phyloP scores from a whole-genome alignment of 1,140 invertebrate species.

The Platyscapa corneri region DNA sequence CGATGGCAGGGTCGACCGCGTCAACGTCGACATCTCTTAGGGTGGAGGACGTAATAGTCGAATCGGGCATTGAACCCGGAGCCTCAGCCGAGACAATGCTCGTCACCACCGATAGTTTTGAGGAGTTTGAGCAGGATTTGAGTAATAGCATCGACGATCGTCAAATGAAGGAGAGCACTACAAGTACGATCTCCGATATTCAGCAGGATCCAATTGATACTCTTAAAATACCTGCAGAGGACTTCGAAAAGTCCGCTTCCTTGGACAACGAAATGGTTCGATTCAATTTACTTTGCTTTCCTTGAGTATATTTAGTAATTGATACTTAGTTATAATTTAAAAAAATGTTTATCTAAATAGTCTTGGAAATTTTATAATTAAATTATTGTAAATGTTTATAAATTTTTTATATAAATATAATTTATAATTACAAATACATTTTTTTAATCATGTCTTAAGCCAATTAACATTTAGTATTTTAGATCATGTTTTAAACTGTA shows the following conservation, averaged over 20 bases:
- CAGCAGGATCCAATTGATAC: slow-evolving; percentile 70
- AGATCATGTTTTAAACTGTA: background rate
- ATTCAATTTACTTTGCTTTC: background rate
- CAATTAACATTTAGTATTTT: background rate
- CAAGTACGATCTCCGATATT: slow-evolving; percentile 75
- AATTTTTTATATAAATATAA: too few species aligned
- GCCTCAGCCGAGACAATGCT: slow-evolving; percentile 79
- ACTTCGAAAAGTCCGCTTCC: slow-evolving; percentile 57
- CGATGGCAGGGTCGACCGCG: background rate
- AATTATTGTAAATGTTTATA: too few species aligned
- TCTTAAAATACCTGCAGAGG: slow-evolving; percentile 50
- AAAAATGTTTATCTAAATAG: too few species aligned
- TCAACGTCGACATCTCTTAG: background rate
- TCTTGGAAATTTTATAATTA: too few species aligned
- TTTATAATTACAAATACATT: background rate
- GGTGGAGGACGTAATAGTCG: slow-evolving; percentile 36
- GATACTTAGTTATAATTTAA: too few species aligned
- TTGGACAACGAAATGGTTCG: slow-evolving; percentile 64
- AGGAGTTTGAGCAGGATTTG: slow-evolving; percentile 81
- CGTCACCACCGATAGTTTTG: slow-evolving; percentile 81
- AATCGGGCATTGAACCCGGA: slow-evolving; percentile 72
- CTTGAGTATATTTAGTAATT: too few species aligned
- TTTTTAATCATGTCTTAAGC: background rate
- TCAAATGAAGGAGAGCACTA: slow-evolving; percentile 62
- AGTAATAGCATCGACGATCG: slow-evolving; percentile 77